Conservation (phyloP, 2,797 vertebrate genomes). For the Coreius guichenoti region DNA sequence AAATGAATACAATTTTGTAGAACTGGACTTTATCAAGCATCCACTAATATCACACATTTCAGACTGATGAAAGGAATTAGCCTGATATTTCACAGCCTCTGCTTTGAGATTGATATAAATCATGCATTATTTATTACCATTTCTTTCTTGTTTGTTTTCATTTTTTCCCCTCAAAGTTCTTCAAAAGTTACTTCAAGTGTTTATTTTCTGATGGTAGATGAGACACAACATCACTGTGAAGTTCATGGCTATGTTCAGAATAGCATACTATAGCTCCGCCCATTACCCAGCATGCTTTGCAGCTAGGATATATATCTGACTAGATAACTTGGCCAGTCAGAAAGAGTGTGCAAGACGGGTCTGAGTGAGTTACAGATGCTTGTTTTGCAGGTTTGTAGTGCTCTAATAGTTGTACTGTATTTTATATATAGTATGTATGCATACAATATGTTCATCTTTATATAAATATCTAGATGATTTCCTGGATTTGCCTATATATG, state of each 20-base stretch:
- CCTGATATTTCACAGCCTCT: slow-evolving; percentile 5
- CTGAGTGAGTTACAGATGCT: background rate
- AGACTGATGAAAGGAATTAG: background rate
- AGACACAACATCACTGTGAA: background rate
- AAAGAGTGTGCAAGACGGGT: background rate
- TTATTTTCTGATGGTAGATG: background rate
- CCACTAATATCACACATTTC: slow-evolving; percentile 64
- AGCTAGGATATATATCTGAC: background rate
- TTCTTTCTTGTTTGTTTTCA: background rate
- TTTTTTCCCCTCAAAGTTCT: background rate
- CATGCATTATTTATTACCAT: background rate
- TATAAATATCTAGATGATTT: background rate
- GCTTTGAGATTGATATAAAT: slow-evolving; percentile 11
- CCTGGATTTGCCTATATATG: background rate
- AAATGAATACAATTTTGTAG: slow-evolving; percentile 63
- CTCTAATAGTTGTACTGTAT: background rate
- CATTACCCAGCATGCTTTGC: background rate
- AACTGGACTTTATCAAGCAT: slow-evolving; percentile 67
- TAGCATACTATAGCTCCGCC: background rate
- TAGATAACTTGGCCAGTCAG: background rate
- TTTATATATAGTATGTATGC: background rate
- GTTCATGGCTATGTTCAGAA: background rate
- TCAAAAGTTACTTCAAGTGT: background rate
- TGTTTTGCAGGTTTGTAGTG: background rate
- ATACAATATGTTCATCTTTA: background rate